Evolutionary conservation across 2,113 vertebrate genomes (phyloP), one percentile per base, ranked within the genome.

Genomic region (Coptodon rendalli): DNA sequence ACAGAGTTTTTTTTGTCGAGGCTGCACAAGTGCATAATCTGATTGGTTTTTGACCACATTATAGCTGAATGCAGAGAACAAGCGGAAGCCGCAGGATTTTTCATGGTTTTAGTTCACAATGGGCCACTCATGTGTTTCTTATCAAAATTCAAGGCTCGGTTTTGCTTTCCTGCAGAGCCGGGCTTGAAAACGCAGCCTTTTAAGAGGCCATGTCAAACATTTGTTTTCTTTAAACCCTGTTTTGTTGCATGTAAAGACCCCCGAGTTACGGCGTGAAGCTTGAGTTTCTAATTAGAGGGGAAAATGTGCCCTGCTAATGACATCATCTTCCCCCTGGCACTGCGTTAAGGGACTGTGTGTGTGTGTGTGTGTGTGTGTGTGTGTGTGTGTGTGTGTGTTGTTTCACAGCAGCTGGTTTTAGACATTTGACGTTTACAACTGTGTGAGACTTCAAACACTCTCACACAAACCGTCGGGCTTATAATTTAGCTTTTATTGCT

Each of bases 221-320:
- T 93, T 92, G 89, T 90, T 89, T 61, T 81, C 16, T 91, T 89
- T 87, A 89, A 86, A 89, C 87, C 63, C 22, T 11, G 22, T 85
- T 87, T 89, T 95, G 84, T 93, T 89, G 85, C 73, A 83, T 86
- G 86, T 80, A 88, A 92, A 95, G 91, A 91, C 91, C 94, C 91
- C 81, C 66, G 13, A 87, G 91, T 91, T 91, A 88, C 83, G 88
- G 91, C 34, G 79, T 84, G 88, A 94, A 91, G 93, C 89, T 94
- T 50, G 54, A 84, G 92, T 95, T 96, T 93, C 90, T 95, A 96
- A 96, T 97, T 96, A 97, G 87, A 96, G 92, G 91, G 85, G 83
- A 83, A 92, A 90, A 88, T 59, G 89, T 86, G 57, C 86, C 91
- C 89, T 91, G 88, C 71, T 87, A 90, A 92, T 96, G 96, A 96